Base-by-base conservation (phyloP, 2,797 vertebrate species). In the Tiaroga cobitis region DNA sequence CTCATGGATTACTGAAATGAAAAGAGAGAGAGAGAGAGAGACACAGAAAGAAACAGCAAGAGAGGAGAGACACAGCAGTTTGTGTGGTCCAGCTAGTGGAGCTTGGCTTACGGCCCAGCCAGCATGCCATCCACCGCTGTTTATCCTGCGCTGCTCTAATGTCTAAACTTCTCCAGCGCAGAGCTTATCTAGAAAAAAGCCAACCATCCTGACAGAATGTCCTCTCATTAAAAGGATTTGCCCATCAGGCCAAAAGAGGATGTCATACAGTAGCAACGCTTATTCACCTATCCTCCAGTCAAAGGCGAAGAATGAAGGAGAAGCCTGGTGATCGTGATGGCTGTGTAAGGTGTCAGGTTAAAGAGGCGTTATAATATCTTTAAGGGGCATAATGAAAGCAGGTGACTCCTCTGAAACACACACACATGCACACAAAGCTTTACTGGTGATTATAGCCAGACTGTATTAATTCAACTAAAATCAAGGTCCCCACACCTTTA, bases 151-250 rank as follows among this genome's bases (percentile, higher is more conserved):
- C 51, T 65, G 34, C 68, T 74, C 43, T 83, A 63, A 65, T 82
- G 72, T 65, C 51, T 83, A 80, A 77, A 85, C 80, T 78, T 73
- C 61, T 76, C 24, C 77, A 81, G 78, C 61, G 69, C 59, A 56
- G 32, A 63, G 49, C 76, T 83, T 78, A 88, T 75, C 75, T 63
- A 67, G 79, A 63, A 59, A 67, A 73, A 37, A 76, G 73, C 51
- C 83, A 80, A 84, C 73, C 59, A 78, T 37, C 59, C 84, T 88
- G 86, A 88, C 88, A 90, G 72, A 51, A 79, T 76, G 63, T 87
- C 82, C 70, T 76, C 75, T 87, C 81, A 86, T 89, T 91, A 88
- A 87, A 69, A 63, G 75, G 82, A 88, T 88, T 80, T 84, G 78
- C 83, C 87, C 51, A 81, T 87, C 81, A 88, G 46, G 37, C 74